Base-by-base conservation (phyloP, 2,113 vertebrate genomes). In the Arizona elegans region DNA sequence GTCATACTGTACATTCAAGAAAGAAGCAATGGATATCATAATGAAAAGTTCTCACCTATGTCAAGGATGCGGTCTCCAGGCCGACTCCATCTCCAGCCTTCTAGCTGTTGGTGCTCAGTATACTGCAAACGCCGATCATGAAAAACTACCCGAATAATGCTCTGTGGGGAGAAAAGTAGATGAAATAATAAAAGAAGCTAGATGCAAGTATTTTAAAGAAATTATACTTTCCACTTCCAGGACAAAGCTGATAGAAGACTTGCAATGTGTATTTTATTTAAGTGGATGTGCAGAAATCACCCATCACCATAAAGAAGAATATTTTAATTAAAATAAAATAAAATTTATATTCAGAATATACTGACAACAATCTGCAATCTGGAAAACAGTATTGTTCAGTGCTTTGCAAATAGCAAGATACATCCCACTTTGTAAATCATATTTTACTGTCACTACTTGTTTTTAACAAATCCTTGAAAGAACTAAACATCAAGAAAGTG, bases 11-110 rank as follows among this genome's bases (percentile, higher is more conserved):
- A 55, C 1, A 12, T 26, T 5, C 23, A 21, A 56, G 47, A 38
- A 87, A 12, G 43, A 38, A 54, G 13, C 8, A 43, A 43, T 43
- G 75, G 58, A 43, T 92, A 93, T 11, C 85, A 55, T 12, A 93
- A 89, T 65, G 87, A 93, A 95, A 92, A 53, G 92, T 56, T 88
- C 98, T 98, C 97, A 99, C 99, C 99, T 59, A 99, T 97, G 92
- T 99, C 99, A 65, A 99, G 97, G 95, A 99, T 99, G 8, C 99
- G 97, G 94, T 99, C 99, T 86, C 99, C 99, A 0, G 99, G 99
- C n/a, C 99, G 96, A 96, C 98, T 99, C 99, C 99, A 99, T 92
- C 98, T 98, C 99, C 99, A 99, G 88, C 99, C 98, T 95, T 99
- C 99, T 8, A 99, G 97, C 97, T 99, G 99, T 95, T 99, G 98